These are phyloP conservation scores for Cheumatopsyche charites DNA, from an alignment of 1,140 invertebrate genomes.

Conservation along the genomic window DNA sequence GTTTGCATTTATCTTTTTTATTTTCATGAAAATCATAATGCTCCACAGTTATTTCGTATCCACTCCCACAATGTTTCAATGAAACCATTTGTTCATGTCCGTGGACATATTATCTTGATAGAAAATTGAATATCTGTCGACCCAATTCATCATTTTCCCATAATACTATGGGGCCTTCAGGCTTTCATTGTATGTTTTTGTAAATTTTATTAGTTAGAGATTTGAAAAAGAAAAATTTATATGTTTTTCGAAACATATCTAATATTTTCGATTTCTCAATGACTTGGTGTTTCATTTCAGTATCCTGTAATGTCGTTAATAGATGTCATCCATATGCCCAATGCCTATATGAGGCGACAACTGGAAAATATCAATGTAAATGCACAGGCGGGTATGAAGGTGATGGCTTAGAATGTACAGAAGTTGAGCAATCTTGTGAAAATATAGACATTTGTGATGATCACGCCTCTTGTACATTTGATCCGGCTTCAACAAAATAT, in stretches of 20 bases:
- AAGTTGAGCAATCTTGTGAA: constrained; percentile 69
- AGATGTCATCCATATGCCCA: constrained; percentile 79
- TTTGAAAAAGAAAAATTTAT: no score
- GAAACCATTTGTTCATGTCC: constrained; percentile 58
- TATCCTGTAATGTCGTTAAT: constrained; percentile 74
- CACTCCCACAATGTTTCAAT: constrained; percentile 59
- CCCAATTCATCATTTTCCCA: constrained; percentile 53
- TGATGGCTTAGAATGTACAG: constrained; percentile 76
- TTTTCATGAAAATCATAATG: not conserved
- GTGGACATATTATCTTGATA: constrained; percentile 56
- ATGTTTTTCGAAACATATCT: no score
- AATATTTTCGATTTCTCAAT: no score
- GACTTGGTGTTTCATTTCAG: no score
- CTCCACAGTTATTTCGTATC: constrained; percentile 52
- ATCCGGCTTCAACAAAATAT: constrained; percentile 66
- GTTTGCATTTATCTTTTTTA: no score
- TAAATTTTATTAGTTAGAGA: constrained; percentile 48
- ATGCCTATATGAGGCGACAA: constrained; percentile 69
- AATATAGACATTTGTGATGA: constrained; percentile 74
- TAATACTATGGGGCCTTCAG: constrained; percentile 60
- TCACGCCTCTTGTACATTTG: constrained; percentile 75
- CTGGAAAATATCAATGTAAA: constrained; percentile 71
- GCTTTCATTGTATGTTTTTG: constrained; percentile 54
- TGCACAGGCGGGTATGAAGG: constrained; percentile 82
- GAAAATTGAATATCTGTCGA: constrained; percentile 54